Evolutionary conservation across 2,113 vertebrate genomes (phyloP).

Genomic region (Vulpes lagopus): DNA sequence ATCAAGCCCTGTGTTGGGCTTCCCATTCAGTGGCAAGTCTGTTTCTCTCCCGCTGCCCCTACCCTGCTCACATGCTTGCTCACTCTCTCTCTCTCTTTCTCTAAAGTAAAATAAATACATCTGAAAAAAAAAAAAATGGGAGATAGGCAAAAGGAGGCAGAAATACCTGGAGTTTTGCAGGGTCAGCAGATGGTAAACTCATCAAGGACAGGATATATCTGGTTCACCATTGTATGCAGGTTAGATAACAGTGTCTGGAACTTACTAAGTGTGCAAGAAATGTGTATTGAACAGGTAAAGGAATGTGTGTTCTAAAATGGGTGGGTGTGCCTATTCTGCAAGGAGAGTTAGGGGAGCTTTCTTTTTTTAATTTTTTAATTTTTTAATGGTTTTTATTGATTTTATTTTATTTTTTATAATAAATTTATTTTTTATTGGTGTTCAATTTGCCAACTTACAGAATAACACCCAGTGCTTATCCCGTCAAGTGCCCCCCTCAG

Average conservation of each 20-base stretch:
- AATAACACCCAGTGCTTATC: too few species aligned
- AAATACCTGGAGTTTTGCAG: background rate
- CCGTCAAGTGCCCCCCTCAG: too few species aligned
- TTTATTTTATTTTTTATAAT: too few species aligned
- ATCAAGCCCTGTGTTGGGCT: background rate
- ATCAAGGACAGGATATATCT: background rate
- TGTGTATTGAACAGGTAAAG: background rate
- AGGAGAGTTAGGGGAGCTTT: background rate
- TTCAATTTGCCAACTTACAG: too few species aligned
- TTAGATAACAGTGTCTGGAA: background rate
- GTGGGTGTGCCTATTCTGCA: background rate
- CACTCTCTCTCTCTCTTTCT: background rate
- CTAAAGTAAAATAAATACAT: background rate
- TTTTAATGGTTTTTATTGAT: too few species aligned
- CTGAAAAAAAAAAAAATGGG: background rate
- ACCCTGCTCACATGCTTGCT: background rate
- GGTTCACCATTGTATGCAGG: background rate
- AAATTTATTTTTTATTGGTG: too few species aligned
- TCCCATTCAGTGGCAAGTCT: background rate
- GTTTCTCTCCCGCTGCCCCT: background rate
- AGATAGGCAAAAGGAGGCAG: background rate
- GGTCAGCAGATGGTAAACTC: background rate
- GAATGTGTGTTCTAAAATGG: background rate
- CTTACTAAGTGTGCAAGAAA: background rate
- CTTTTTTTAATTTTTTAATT: too few species aligned